Percentiles rank a stretch among this genome's conserved stretches.
phyloP scores from a whole-genome alignment of 30 jellyfish, hydroid and myxozoan genomes.

The Euphysa ruthae region DNA sequence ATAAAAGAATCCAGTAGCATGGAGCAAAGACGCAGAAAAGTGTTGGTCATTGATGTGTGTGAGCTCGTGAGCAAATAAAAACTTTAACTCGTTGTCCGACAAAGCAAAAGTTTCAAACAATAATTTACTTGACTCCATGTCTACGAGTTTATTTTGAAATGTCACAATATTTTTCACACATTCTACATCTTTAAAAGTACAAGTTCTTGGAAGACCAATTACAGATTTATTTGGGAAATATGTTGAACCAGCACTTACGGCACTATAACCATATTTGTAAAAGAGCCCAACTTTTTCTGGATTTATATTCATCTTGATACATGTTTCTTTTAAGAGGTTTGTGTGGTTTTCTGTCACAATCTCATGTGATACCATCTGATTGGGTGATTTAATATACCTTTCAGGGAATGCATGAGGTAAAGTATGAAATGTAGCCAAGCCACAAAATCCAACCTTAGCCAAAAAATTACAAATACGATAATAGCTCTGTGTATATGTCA shows the following conservation, averaged over 20 bases:
- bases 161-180: slow-evolving; percentile 19
- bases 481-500: too few species aligned
- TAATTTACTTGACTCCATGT: slow-evolving; percentile 39
- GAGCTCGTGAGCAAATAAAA: slow-evolving; percentile 71
- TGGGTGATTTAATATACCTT: slow-evolving; percentile 9
- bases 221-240: slow-evolving; percentile 60
- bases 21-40: slow-evolving; percentile 29
- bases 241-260: slow-evolving; percentile 69
- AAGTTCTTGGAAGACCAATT: slow-evolving; percentile 61
- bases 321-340: slow-evolving; percentile 30
- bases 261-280: slow-evolving; percentile 37
- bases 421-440: slow-evolving; percentile 43
- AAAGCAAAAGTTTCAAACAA: slow-evolving; percentile 37
- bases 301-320: slow-evolving; percentile 43
- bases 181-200: slow-evolving; percentile 17
- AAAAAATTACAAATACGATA: slow-evolving; percentile 1
- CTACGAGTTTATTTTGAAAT: slow-evolving; percentile 29
- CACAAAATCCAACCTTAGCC: slow-evolving; percentile 40
- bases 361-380: neutral
- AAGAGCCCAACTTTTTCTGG: slow-evolving; percentile 14
- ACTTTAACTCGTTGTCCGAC: slow-evolving; percentile 47
- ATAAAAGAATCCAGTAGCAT: slow-evolving; percentile 51
- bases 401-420: slow-evolving; percentile 70
- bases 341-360: slow-evolving; percentile 23
- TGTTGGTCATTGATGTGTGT: slow-evolving; percentile 58